These are phyloP conservation scores for Ceyx melanurus DNA, from an alignment of 2,113 vertebrate species.

Conservation along the genomic window DNA sequence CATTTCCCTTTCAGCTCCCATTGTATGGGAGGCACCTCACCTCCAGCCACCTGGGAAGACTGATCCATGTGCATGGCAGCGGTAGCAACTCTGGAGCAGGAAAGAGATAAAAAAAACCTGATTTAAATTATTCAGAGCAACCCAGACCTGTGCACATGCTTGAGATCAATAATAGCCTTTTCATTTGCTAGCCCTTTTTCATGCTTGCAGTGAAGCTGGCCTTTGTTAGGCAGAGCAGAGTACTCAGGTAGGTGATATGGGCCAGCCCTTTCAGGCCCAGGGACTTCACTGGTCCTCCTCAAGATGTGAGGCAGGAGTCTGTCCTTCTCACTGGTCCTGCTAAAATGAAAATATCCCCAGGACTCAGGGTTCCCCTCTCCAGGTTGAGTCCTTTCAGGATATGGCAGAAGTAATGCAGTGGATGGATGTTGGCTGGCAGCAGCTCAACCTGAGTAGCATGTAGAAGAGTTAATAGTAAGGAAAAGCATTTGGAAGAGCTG, in stretches of 20 bases:
- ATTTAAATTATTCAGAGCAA: slow-evolving; percentile 41
- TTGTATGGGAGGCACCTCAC: background rate
- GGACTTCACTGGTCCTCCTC: background rate
- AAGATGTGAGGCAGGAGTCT: fast-evolving
- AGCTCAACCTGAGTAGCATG: fast-evolving
- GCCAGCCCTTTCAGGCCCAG: background rate
- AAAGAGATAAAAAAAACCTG: slow-evolving; percentile 26
- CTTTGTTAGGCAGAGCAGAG: background rate
- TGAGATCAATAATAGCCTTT: background rate
- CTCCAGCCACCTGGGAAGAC: background rate
- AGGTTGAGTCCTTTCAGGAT: background rate
- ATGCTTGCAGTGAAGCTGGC: background rate
- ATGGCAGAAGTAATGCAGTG: background rate
- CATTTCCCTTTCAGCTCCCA: background rate
- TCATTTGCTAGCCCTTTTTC: fast-evolving
- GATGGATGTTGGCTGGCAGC: background rate
- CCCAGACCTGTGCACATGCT: background rate
- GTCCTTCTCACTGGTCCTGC: background rate
- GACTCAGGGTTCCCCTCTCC: fast-evolving
- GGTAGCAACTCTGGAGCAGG: background rate
- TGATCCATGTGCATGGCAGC: background rate
- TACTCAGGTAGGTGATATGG: background rate
- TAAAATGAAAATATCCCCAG: background rate
- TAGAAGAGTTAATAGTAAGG: background rate
- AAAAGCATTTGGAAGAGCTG: background rate